phyloP scores from a whole-genome alignment of 1,140 invertebrate species.

The Zaprionus tsacasi region DNA sequence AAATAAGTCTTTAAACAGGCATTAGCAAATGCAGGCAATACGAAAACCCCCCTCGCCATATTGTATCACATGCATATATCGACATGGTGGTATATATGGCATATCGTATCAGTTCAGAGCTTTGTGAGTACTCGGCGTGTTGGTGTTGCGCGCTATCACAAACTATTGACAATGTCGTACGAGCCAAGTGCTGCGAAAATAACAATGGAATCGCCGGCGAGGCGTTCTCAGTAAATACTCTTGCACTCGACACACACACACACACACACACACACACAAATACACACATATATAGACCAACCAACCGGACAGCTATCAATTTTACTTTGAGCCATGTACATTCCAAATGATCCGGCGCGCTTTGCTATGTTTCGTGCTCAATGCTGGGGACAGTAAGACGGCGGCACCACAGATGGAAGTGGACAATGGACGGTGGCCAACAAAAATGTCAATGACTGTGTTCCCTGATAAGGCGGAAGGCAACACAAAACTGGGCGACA shows the following conservation, averaged over 20 bases:
- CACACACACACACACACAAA: constrained; percentile 1
- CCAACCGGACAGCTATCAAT: constrained; percentile 40
- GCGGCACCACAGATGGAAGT: not conserved
- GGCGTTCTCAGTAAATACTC: constrained; percentile 36
- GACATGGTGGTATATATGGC: constrained; percentile 24
- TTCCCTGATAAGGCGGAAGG: constrained; percentile 42
- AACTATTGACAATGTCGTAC: constrained; percentile 38
- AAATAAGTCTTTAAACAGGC: constrained; percentile 40
- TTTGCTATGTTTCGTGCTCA: constrained; percentile 26
- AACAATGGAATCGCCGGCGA: constrained; percentile 42
- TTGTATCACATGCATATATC: not conserved
- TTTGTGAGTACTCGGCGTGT: constrained; percentile 40
- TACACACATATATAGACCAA: not conserved
- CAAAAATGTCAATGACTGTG: constrained; percentile 64
- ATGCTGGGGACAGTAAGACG: not conserved
- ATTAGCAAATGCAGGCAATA: constrained; percentile 36
- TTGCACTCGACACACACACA: constrained; percentile 8
- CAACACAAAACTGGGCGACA: constrained; percentile 26
- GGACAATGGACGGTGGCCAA: constrained; percentile 43
- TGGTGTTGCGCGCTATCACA: constrained; percentile 42
- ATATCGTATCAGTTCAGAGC: constrained; percentile 55
- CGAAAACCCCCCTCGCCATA: not conserved
- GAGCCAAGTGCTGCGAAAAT: constrained; percentile 67
- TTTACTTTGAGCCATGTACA: constrained; percentile 35
- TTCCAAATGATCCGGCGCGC: constrained; percentile 29